A percentile compares a stretch with the other conserved stretches of the same genome.
These are phyloP conservation scores for Tragelaphus buxtoni DNA, from an alignment of 2,113 vertebrate genomes.

Conservation along the genomic window DNA sequence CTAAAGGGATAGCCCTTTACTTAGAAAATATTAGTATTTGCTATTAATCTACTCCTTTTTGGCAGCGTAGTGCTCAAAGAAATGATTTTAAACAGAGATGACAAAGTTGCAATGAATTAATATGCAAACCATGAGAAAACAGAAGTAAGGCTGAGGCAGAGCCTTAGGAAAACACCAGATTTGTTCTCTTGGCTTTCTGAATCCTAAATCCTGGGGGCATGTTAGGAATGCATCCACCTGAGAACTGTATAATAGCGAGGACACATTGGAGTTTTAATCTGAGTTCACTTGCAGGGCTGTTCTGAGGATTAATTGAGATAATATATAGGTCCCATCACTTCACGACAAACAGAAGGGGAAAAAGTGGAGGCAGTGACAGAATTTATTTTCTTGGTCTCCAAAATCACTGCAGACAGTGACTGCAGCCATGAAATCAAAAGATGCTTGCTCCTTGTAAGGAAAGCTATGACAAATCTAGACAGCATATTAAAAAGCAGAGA, in stretches of 20 bases:
- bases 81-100: not conserved
- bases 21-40: not conserved
- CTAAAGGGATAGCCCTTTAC: not conserved
- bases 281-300: not conserved
- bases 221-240: not conserved
- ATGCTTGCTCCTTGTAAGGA: not conserved
- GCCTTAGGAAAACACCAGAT: not conserved
- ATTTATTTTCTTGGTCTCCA: not conserved
- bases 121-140: not conserved
- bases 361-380: not conserved
- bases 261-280: not conserved
- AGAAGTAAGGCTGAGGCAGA: not conserved
- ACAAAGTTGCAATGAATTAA: not conserved
- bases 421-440: not conserved
- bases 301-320: not conserved
- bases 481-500: not conserved
- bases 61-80: not conserved
- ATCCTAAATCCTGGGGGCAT: not conserved
- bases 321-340: not conserved
- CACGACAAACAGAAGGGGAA: not conserved
- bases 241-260: not conserved
- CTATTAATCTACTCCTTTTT: slow-evolving; percentile 8
- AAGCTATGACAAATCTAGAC: not conserved
- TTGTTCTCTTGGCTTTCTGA: not conserved
- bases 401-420: not conserved